Evolutionary conservation across 2,888 invertebrate species (phyloP).

Genomic region (Eupithecia subumbrata): DNA sequence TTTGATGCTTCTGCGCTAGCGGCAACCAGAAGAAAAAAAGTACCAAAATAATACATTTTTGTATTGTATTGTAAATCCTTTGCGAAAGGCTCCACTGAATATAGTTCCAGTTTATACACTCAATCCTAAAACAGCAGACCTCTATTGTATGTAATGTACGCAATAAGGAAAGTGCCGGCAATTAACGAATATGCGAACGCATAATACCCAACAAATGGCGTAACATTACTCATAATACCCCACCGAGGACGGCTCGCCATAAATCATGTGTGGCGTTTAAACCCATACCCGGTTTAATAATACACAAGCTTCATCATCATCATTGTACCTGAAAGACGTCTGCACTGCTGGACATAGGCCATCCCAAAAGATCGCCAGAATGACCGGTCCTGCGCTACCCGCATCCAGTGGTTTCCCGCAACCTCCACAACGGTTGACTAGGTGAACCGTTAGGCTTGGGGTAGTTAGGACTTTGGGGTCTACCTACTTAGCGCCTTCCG

Average conservation of each 20-base stretch:
- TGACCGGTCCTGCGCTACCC: not conserved
- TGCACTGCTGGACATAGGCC: not conserved
- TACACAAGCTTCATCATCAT: not conserved
- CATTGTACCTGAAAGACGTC: not conserved
- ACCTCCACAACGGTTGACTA: not conserved
- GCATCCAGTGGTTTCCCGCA: not conserved
- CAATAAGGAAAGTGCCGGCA: slow-evolving; percentile 32
- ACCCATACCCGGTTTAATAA: slow-evolving; percentile 13
- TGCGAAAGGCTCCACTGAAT: not conserved
- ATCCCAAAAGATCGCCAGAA: not conserved
- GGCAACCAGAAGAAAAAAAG: not conserved
- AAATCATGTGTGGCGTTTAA: slow-evolving; percentile 28
- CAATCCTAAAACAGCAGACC: not conserved
- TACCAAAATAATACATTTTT: too few species aligned
- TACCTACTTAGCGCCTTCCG: too few species aligned
- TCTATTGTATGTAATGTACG: slow-evolving; percentile 5
- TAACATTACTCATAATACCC: slow-evolving; percentile 22
- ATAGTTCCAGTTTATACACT: slow-evolving; percentile 11
- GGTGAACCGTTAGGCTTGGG: not conserved
- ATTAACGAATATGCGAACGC: slow-evolving; percentile 31
- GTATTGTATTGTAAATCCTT: not conserved
- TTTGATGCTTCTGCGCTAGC: not conserved
- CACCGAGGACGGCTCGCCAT: slow-evolving; percentile 13
- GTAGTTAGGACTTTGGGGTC: too few species aligned
- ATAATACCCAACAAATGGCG: slow-evolving; percentile 22